Evolutionary conservation across 2,113 vertebrate species (phyloP).

Genomic region (Rattus rattus): DNA sequence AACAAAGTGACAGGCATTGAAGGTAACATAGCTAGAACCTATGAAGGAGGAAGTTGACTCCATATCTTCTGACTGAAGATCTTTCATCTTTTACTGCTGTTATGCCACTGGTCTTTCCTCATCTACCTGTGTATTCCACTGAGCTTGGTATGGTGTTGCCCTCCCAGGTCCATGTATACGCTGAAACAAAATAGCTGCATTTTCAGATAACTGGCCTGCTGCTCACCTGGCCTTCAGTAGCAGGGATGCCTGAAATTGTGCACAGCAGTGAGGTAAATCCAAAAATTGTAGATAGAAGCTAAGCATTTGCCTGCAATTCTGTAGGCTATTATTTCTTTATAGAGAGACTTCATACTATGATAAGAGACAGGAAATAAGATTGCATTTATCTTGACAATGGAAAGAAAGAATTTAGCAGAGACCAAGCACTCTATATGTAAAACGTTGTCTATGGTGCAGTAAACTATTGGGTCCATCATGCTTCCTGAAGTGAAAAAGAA

Average conservation of each 20-base stretch:
- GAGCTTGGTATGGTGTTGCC: no score
- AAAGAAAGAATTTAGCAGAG: not conserved
- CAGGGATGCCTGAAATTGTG: not conserved
- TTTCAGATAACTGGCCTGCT: not conserved
- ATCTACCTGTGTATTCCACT: not conserved
- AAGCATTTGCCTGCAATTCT: not conserved
- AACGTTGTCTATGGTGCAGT: not conserved
- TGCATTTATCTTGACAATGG: not conserved
- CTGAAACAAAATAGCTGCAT: not conserved
- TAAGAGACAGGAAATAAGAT: not conserved
- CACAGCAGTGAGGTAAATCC: not conserved
- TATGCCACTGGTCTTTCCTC: no score
- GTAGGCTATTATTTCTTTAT: not conserved
- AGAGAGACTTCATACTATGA: not conserved
- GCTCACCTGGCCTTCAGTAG: not conserved
- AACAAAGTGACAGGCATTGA: not conserved
- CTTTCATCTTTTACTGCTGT: not conserved
- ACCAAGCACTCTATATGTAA: not conserved
- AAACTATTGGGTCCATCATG: not conserved
- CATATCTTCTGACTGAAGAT: not conserved
- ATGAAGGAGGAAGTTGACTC: not conserved
- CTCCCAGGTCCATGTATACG: not conserved
- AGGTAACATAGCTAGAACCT: not conserved
- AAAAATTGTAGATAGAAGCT: not conserved
- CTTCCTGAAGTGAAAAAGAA: not conserved